Conservation (phyloP, 1,140 invertebrate species). For the Pinna nobilis region DNA sequence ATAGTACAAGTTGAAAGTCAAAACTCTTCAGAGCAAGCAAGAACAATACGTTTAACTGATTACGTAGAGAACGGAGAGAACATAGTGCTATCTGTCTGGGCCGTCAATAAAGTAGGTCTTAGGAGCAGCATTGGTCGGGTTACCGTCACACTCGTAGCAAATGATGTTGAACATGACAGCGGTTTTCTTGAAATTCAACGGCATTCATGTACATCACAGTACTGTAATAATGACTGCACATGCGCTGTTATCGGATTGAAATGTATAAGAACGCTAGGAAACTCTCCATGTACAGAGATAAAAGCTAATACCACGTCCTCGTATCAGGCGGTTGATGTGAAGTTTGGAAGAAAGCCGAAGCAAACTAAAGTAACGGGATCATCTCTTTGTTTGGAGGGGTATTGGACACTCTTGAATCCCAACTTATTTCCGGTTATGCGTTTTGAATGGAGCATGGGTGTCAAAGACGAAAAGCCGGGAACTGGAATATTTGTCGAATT, state of each 20-base stretch:
- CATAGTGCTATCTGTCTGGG: constrained; percentile 24
- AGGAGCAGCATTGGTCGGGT: constrained; percentile 1
- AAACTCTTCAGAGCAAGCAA: neutral
- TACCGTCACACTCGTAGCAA: constrained; percentile 7
- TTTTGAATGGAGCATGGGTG: constrained; percentile 20
- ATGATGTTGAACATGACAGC: neutral
- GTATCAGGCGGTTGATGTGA: neutral
- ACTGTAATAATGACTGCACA: constrained; percentile 38
- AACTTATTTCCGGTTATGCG: neutral
- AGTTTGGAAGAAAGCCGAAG: neutral
- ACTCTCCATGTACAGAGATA: neutral
- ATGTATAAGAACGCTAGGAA: neutral
- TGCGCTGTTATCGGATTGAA: constrained; percentile 24
- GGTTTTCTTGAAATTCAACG: constrained; percentile 27
- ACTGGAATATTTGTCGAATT: constrained; percentile 18
- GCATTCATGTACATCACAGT: constrained; percentile 30
- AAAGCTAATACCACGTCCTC: neutral
- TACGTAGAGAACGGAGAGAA: neutral
- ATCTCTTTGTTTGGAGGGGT: constrained; percentile 5
- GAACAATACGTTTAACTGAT: neutral
- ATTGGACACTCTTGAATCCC: neutral
- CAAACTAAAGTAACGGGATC: neutral
- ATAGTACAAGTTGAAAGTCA: neutral
- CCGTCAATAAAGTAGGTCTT: constrained; percentile 29
- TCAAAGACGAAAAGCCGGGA: neutral